A percentile compares a stretch with the other conserved stretches of the same genome.
These are phyloP conservation scores for Octonoba sinensis DNA, from an alignment of 2,888 invertebrate species.

Conservation along the genomic window DNA sequence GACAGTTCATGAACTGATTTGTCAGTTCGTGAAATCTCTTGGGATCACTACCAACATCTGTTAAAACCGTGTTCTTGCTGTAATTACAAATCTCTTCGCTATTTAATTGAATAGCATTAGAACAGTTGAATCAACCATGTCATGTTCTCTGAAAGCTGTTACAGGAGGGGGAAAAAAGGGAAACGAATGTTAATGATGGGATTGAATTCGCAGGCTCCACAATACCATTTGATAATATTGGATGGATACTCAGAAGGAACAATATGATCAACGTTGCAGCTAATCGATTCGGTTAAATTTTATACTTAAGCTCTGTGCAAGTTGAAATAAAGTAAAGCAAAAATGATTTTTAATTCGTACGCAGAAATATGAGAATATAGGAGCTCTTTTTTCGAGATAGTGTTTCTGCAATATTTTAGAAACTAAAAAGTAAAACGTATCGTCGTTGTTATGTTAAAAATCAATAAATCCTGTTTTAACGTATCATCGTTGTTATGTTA, in stretches of 20 bases:
- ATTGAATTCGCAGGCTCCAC: conserved; percentile 11
- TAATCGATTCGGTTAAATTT: neutral
- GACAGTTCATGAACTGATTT: conserved; percentile 38
- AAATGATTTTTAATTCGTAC: too few relatives aligned
- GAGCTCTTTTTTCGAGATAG: too few relatives aligned
- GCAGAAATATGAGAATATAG: too few relatives aligned
- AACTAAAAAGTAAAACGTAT: too few relatives aligned
- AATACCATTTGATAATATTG: neutral
- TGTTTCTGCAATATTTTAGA: too few relatives aligned
- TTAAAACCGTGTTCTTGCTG: conserved; percentile 57
- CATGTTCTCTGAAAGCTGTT: conserved; percentile 13
- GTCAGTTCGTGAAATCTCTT: conserved; percentile 11
- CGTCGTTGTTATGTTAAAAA: too few relatives aligned
- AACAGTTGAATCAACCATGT: conserved; percentile 23
- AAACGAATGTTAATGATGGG: conserved; percentile 16
- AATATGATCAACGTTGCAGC: neutral
- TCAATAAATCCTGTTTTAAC: too few relatives aligned
- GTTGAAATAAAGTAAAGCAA: neutral
- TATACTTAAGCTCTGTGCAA: neutral
- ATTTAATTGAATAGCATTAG: conserved; percentile 61
- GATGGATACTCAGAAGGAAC: neutral
- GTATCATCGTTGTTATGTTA: too few relatives aligned
- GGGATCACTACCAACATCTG: conserved; percentile 58
- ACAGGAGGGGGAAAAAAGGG: conserved; percentile 24
- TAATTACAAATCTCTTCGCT: conserved; percentile 57